phyloP scores from a whole-genome alignment of 2,113 vertebrate genomes.

The Hucho hucho region DNA sequence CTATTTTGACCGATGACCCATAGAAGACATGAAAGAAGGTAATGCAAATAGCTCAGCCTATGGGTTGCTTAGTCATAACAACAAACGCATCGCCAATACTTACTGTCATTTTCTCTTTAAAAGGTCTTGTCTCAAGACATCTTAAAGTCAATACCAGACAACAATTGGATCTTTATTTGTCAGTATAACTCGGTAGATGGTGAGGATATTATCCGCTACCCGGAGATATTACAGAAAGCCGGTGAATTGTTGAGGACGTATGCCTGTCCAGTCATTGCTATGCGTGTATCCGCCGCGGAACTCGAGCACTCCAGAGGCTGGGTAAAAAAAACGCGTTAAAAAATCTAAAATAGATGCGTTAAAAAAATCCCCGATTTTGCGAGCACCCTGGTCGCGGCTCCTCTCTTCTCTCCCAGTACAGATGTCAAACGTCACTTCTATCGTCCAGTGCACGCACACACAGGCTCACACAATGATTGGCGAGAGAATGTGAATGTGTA shows the following conservation, averaged over 20 bases:
- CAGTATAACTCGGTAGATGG: conserved; percentile 25
- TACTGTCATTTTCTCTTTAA: conserved; percentile 73
- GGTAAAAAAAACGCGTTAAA: conserved; percentile 54
- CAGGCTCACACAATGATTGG: conserved; percentile 41
- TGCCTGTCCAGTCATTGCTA: conserved; percentile 61
- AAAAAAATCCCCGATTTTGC: conserved; percentile 57
- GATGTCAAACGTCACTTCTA: conserved; percentile 27
- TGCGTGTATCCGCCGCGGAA: conserved; percentile 45
- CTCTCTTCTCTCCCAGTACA: conserved; percentile 27
- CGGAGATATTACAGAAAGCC: conserved; percentile 57
- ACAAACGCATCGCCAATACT: conserved; percentile 53
- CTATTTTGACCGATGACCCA: background rate
- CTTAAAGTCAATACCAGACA: conserved; percentile 59
- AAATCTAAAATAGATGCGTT: too few relatives aligned
- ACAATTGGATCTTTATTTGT: conserved; percentile 36
- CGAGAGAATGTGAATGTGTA: background rate
- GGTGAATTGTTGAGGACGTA: conserved; percentile 49
- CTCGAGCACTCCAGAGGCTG: conserved; percentile 47
- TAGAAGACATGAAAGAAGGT: background rate
- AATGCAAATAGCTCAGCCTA: background rate
- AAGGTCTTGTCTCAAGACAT: conserved; percentile 76
- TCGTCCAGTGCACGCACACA: conserved; percentile 39
- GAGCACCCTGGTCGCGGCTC: conserved; percentile 26
- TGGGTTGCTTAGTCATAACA: background rate
- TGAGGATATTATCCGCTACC: conserved; percentile 37